These are phyloP conservation scores for Hycleus cichorii DNA, from an alignment of 1,140 invertebrate genomes.

Conservation along the genomic window DNA sequence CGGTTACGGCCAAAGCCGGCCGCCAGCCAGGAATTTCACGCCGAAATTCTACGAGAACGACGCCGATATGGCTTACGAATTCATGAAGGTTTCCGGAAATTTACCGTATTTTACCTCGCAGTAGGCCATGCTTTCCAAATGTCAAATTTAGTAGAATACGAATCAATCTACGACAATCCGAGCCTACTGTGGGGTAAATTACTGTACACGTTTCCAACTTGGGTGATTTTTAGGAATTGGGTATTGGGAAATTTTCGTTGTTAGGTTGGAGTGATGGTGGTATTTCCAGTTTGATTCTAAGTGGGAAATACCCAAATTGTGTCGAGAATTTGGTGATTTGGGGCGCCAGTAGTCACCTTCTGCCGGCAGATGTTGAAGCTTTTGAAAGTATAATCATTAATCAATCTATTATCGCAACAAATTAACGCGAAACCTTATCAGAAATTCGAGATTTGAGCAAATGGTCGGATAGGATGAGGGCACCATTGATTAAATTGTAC, in stretches of 20 bases:
- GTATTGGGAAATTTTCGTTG: constrained; percentile 63
- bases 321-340: constrained; percentile 70
- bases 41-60: constrained; percentile 67
- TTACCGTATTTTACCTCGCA: too few relatives aligned
- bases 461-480: constrained; percentile 74
- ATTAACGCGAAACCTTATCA: constrained; percentile 23
- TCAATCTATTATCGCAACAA: not conserved
- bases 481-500: constrained; percentile 66
- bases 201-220: not conserved
- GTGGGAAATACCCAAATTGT: constrained; percentile 56
- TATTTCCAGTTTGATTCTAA: constrained; percentile 66
- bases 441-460: constrained; percentile 59
- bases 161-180: too few relatives aligned
- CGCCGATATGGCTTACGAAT: constrained; percentile 57
- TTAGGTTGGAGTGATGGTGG: constrained; percentile 89
- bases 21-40: constrained; percentile 64
- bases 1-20: constrained; percentile 78
- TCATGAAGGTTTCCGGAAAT: constrained; percentile 55
- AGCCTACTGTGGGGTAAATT: too few relatives aligned
- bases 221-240: constrained; percentile 6
- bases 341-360: constrained; percentile 70
- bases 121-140: not conserved
- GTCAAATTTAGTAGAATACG: not conserved
- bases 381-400: constrained; percentile 49
- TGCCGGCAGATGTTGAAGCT: constrained; percentile 56